Base-by-base conservation (phyloP, 2,113 vertebrate genomes). In the Pteronura brasiliensis region DNA sequence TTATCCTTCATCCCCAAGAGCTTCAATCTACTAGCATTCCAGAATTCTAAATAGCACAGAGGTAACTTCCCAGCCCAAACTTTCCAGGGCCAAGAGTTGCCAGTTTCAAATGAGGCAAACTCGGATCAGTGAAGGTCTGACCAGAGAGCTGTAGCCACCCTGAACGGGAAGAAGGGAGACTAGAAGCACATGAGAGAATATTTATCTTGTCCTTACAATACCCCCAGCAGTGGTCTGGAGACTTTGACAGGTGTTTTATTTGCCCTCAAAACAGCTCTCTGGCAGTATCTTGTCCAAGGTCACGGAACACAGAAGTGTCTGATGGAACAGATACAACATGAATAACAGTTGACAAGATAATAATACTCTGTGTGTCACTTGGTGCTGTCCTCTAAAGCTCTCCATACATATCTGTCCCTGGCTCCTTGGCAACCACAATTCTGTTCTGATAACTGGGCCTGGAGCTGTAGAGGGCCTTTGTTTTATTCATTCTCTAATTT, bases 321-420 rank as follows among this genome's bases (percentile, higher is more conserved):
- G 72, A 88, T 72, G 82, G 82, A 83, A 89, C 39, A 96, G 95
- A 97, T 91, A 93, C 77, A 88, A 42, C 85, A 57, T 65, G 88
- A 90, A 76, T 80, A 95, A 81, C 94, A 71, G 88, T 82, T 97
- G 92, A 97, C 59, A 86, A 95, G 86, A 96, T 88, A 97, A 96
- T 86, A 76, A 97, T 31, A 67, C 94, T 92, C 44, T 79, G 85
- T 93, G 65, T 82, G 91, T 47, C 42, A 36, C 88, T 82, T 89
- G 95, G 93, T 90, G 95, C 92, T 63, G 23, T 84, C 90, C 71
- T 77, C 71, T 18, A 34, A 55, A 81, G 86, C 49, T 57, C 39
- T 31, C 36, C 52, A 14, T 74, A 47, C 52, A 6, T 25, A 47
- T 88, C 83, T 93, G 85, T 59, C 77, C 77, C 93, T 81, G 77